phyloP scores from a whole-genome alignment of 1,140 invertebrate species.

The Lepidurus arcticus region DNA sequence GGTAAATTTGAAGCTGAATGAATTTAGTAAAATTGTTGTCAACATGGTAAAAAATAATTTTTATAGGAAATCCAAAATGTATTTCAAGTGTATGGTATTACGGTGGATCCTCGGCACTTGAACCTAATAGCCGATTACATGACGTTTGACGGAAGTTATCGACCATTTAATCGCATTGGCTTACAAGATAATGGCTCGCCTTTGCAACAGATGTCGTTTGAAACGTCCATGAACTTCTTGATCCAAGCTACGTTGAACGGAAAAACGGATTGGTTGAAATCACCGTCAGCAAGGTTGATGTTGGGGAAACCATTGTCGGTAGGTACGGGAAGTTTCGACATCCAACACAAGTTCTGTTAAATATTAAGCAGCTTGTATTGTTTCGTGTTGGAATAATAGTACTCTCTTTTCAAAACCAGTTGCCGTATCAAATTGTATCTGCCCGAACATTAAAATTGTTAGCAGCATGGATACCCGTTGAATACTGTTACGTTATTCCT shows the following conservation, averaged over 20 bases:
- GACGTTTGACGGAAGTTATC: conserved; percentile 86
- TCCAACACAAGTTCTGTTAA: conserved; percentile 41
- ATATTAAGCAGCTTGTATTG: not conserved
- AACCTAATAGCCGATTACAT: conserved; percentile 94
- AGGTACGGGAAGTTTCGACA: conserved; percentile 77
- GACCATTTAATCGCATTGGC: conserved; percentile 82
- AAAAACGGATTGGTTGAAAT: conserved; percentile 66
- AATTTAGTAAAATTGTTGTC: not conserved
- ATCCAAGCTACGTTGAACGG: conserved; percentile 66
- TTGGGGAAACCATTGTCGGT: conserved; percentile 71
- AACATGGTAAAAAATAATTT: conserved; percentile 29
- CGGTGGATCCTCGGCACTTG: conserved; percentile 88
- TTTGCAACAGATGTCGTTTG: conserved; percentile 97
- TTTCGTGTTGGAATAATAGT: not conserved
- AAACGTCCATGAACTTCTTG: conserved; percentile 83
- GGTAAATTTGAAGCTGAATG: conserved; percentile 40
- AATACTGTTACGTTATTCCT: too few relatives aligned
- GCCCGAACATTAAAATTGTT: too few relatives aligned
- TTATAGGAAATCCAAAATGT: conserved; percentile 79
- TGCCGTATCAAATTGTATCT: not conserved
- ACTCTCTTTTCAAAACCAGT: not conserved
- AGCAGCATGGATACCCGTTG: too few relatives aligned
- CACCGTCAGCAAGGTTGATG: conserved; percentile 83
- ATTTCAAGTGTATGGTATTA: conserved; percentile 93
- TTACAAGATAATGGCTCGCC: conserved; percentile 84